A percentile compares a stretch with the other conserved stretches of the same genome.
These are phyloP conservation scores for Drosophila tropicalis DNA, from an alignment of 1,140 invertebrate genomes.

Conservation along the genomic window DNA sequence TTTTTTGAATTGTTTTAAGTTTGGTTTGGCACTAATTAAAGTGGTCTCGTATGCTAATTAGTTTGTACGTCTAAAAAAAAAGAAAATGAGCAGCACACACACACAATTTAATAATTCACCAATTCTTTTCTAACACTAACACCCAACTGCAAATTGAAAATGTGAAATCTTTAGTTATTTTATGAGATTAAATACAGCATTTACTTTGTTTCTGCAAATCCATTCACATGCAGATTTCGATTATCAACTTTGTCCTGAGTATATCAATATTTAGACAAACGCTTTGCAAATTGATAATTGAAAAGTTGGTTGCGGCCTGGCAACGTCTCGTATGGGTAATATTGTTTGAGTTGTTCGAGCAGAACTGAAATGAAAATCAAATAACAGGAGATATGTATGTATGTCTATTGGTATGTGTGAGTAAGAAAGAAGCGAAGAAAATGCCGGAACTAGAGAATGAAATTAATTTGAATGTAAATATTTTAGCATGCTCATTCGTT, in stretches of 20 bases:
- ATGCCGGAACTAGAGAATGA: constrained; percentile 21
- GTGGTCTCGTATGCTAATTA: constrained; percentile 1
- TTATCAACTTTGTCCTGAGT: constrained; percentile 45
- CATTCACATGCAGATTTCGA: constrained; percentile 37
- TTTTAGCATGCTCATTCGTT: constrained; percentile 39
- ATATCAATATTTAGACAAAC: constrained; percentile 59
- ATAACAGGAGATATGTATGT: constrained; percentile 23
- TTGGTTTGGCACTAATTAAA: constrained; percentile 37
- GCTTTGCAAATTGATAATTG: constrained; percentile 55
- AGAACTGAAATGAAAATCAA: constrained; percentile 60
- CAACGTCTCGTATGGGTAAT: constrained; percentile 57
- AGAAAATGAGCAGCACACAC: neutral
- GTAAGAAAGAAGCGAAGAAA: neutral
- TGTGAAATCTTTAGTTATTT: neutral
- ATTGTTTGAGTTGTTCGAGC: constrained; percentile 47
- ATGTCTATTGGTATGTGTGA: neutral
- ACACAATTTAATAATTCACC: neutral
- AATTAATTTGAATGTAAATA: constrained; percentile 61
- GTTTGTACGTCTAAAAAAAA: neutral
- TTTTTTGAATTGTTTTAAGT: neutral
- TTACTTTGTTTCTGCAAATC: constrained; percentile 2
- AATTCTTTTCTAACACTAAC: no score
- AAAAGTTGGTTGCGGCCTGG: constrained; percentile 44
- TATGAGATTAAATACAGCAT: constrained; percentile 1
- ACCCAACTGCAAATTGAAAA: neutral